Percentiles rank a stretch among this genome's conserved stretches.
Conservation (phyloP, 2,113 vertebrate species). For the Notothenia coriiceps region DNA sequence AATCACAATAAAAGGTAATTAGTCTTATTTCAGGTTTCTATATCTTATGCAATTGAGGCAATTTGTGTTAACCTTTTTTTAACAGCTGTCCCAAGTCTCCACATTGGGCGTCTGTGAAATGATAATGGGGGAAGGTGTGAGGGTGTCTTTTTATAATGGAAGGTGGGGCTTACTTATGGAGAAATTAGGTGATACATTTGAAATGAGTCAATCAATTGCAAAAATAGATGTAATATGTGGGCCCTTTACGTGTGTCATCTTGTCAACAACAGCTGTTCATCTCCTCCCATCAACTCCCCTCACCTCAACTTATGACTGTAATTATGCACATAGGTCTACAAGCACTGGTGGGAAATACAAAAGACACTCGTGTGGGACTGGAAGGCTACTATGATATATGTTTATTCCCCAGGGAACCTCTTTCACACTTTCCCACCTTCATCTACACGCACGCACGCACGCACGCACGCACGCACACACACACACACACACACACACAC, state of each 20-base stretch:
- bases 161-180: background rate
- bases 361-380: conserved; percentile 7
- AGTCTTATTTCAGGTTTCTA: too few species aligned
- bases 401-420: conserved; percentile 26
- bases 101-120: background rate
- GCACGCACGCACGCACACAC: conserved; percentile 36
- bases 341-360: background rate
- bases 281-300: conserved; percentile 1
- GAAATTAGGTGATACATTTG: conserved; percentile 17
- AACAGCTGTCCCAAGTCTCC: background rate
- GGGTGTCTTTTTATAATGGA: background rate
- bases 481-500: conserved; percentile 36
- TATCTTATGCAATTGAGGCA: background rate
- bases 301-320: background rate
- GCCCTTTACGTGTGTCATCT: conserved; percentile 8
- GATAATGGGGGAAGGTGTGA: background rate
- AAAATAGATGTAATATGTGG: background rate
- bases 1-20: background rate
- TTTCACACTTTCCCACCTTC: conserved; percentile 3
- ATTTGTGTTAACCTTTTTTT: background rate
- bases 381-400: conserved; percentile 24
- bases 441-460: background rate
- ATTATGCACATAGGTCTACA: background rate
- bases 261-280: conserved; percentile 36
- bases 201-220: conserved; percentile 1